Evolutionary conservation across 2,113 vertebrate species (phyloP), one percentile per base, ranked within the genome.

Genomic region (Nothoprocta perdicaria): DNA sequence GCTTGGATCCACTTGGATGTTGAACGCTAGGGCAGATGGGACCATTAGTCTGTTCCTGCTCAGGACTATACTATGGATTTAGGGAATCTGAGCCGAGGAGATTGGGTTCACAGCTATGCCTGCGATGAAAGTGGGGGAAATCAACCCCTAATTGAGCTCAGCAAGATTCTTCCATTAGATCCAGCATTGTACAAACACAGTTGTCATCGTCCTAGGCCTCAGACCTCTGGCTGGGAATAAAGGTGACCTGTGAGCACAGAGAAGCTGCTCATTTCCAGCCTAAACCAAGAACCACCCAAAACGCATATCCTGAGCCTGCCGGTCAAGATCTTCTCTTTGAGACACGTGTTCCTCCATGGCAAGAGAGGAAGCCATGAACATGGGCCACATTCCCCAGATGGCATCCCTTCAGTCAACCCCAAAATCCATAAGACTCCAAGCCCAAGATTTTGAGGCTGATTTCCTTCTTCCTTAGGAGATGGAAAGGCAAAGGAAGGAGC

Each of bases 341-440:
- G 38, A 31, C 3, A 6, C 14, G 35, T 23, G 3, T 41, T 74
- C 33, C 50, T 55, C 29, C 4, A 9, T 2, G 21, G 80, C 19
- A 40, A 48, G 41, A 33, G 26, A 57, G 27, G 50, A 83, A 80
- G 76, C 3, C 0, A 61, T 24, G n/a, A 80, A n/a, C 8, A 6
- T 0, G 0, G n/a, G 35, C 23, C 46, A 23, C 21, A 2, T 27
- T 33, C 14, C 3, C 7, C 26, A 16, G 65, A 23, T 6, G 0
- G 18, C 9, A 9, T 12, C 68, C 12, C 40, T 66, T 52, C 4
- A n/a, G 26, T 31, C 5, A 72, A 76, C 2, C 1, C 27, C 17
- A 35, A 71, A 38, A n/a, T 71, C 6, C 46, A 38, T 10, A 6
- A 35, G n/a, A 27, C 16, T 50, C 33, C 17, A 55, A 73, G 10